phyloP scores from a whole-genome alignment of 2,113 vertebrate species.

The Nothocercus julius region DNA sequence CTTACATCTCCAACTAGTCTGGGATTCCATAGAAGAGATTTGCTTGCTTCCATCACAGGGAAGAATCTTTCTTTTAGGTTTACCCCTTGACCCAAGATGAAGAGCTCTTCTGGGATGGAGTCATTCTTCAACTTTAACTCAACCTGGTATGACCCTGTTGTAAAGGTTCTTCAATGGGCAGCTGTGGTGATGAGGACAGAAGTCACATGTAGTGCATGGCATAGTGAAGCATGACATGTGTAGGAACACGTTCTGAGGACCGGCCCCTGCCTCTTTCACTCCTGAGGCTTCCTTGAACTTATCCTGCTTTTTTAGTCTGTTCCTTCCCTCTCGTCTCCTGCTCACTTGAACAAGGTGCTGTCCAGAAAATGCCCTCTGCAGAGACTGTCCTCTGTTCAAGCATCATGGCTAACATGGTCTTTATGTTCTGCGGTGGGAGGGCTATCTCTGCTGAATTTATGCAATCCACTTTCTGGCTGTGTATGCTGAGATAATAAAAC shows the following conservation, averaged over 20 bases:
- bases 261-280: fast-evolving
- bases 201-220: neutral
- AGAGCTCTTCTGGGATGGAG: neutral
- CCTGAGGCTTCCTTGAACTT: neutral
- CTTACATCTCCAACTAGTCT: neutral
- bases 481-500: neutral
- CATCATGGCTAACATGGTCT: fast-evolving
- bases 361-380: neutral
- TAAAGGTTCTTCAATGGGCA: no score
- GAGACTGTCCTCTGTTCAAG: neutral
- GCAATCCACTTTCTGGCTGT: fast-evolving
- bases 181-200: neutral
- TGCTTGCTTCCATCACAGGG: neutral
- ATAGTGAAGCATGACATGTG: neutral
- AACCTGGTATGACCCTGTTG: neutral
- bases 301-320: fast-evolving
- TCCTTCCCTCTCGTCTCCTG: neutral
- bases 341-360: neutral
- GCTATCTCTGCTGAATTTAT: neutral
- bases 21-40: neutral
- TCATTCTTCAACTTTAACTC: neutral
- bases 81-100: fast-evolving
- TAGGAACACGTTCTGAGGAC: neutral
- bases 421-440: neutral
- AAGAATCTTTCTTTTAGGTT: neutral